Conservation (phyloP, 2,797 vertebrate species). For the Anguilla anguilla region DNA sequence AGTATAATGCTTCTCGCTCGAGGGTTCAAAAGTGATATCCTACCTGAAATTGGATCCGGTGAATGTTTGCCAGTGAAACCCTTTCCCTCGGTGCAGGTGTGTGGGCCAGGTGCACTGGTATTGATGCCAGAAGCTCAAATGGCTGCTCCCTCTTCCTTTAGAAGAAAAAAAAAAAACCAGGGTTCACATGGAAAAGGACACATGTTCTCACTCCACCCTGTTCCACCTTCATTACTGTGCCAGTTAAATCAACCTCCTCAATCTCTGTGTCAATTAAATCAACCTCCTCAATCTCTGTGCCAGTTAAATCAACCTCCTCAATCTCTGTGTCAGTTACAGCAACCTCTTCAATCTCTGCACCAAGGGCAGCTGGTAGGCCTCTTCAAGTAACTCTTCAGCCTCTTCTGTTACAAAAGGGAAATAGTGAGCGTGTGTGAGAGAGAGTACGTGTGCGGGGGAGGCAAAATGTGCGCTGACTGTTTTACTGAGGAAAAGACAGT, state of each 20-base stretch:
- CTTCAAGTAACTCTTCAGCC: not conserved
- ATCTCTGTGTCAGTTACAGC: too few species aligned
- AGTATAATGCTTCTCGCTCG: constrained; percentile 6
- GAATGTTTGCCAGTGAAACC: constrained; percentile 6
- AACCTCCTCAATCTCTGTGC: too few species aligned
- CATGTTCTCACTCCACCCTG: not conserved
- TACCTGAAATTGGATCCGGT: not conserved
- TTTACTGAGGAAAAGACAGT: not conserved
- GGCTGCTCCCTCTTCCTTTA: not conserved
- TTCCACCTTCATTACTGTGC: not conserved
- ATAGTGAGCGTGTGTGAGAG: too few species aligned
- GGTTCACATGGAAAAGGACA: constrained; percentile 6
- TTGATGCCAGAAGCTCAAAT: not conserved
- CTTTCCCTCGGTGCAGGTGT: constrained; percentile 26
- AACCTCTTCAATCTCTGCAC: too few species aligned
- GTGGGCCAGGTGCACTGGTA: constrained; percentile 21
- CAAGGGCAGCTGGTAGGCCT: not conserved
- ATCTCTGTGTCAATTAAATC: too few species aligned
- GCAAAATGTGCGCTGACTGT: not conserved
- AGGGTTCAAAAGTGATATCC: not conserved
- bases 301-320: too few species aligned
- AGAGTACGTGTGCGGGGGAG: too few species aligned
- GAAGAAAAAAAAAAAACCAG: not conserved
- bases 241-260: too few species aligned
- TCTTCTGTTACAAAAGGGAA: not conserved